These are phyloP conservation scores for Coreoperca whiteheadi DNA, from an alignment of 2,113 vertebrate species.

Conservation along the genomic window DNA sequence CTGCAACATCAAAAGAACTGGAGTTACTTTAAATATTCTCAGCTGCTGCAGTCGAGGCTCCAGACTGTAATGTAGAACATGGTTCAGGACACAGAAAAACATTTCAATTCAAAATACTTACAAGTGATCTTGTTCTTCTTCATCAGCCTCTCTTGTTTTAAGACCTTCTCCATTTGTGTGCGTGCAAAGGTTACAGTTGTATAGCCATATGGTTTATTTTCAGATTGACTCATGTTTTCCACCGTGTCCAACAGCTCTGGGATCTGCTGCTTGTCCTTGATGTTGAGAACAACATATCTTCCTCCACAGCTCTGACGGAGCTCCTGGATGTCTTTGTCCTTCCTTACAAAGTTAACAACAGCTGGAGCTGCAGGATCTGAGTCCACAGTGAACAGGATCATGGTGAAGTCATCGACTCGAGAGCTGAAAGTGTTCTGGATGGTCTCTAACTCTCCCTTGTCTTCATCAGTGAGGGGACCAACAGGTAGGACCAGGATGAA, in stretches of 20 bases:
- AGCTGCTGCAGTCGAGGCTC: neutral
- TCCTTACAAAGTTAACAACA: too few species aligned
- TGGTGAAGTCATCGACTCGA: conserved; percentile 31
- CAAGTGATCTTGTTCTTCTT: too few species aligned
- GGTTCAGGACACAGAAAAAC: too few species aligned
- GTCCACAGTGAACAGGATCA: conserved; percentile 22
- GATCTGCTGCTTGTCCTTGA: neutral
- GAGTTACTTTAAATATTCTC: neutral
- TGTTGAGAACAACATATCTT: conserved; percentile 4
- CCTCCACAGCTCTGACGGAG: conserved; percentile 7
- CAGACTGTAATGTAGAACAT: too few species aligned
- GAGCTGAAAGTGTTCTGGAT: conserved; percentile 36
- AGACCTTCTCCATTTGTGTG: too few species aligned
- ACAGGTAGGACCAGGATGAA: conserved; percentile 51
- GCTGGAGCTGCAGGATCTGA: neutral
- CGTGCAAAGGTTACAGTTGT: too few species aligned
- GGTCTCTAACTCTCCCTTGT: conserved; percentile 38
- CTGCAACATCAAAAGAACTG: neutral
- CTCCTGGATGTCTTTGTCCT: neutral
- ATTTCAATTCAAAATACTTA: too few species aligned
- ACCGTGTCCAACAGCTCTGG: conserved; percentile 1
- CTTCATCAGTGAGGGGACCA: conserved; percentile 36
- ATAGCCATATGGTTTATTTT: too few species aligned
- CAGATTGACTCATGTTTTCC: too few species aligned
- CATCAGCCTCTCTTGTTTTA: too few species aligned